These are phyloP conservation scores for Anastatus disparis DNA, from an alignment of 1,140 invertebrate species.

Conservation along the genomic window DNA sequence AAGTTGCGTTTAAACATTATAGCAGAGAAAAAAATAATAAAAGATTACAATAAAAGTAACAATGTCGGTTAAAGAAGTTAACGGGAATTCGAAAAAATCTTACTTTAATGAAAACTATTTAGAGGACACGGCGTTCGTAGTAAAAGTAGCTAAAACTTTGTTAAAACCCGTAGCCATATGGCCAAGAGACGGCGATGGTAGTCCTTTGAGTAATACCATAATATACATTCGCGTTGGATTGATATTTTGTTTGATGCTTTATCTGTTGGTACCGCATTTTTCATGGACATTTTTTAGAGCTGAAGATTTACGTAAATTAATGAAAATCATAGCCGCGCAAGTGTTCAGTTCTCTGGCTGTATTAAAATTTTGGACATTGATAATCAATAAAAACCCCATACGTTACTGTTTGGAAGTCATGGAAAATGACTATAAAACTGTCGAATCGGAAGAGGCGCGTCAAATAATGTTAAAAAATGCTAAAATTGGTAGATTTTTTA, in stretches of 20 bases:
- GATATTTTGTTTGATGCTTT: slow-evolving; percentile 55
- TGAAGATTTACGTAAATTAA: slow-evolving; percentile 55
- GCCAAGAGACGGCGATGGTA: slow-evolving; percentile 51
- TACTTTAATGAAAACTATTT: slow-evolving; percentile 7
- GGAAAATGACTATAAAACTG: slow-evolving; percentile 52
- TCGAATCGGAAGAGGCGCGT: slow-evolving; percentile 50
- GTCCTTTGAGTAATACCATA: slow-evolving; percentile 30
- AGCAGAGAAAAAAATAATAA: too few species aligned
- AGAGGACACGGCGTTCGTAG: slow-evolving; percentile 48
- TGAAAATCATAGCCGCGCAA: slow-evolving; percentile 59
- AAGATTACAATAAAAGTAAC: too few species aligned
- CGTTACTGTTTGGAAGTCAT: slow-evolving; percentile 52
- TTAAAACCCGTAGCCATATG: slow-evolving; percentile 59
- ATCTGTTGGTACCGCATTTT: slow-evolving; percentile 54
- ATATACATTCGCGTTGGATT: slow-evolving; percentile 45
- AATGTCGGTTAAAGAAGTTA: too few species aligned
- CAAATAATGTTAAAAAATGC: slow-evolving; percentile 55
- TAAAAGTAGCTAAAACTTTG: slow-evolving; percentile 50
- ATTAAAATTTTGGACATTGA: slow-evolving; percentile 59
- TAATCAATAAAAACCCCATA: slow-evolving; percentile 54
- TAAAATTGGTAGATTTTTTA: slow-evolving; percentile 56
- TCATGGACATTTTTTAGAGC: slow-evolving; percentile 56
- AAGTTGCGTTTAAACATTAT: too few species aligned
- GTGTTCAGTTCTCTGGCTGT: slow-evolving; percentile 58
- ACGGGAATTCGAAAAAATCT: too few species aligned